Percentiles rank a stretch among this genome's conserved stretches.
Evolutionary conservation across 2,113 vertebrate species (phyloP).

Genomic region (Toxotes chatareus): DNA sequence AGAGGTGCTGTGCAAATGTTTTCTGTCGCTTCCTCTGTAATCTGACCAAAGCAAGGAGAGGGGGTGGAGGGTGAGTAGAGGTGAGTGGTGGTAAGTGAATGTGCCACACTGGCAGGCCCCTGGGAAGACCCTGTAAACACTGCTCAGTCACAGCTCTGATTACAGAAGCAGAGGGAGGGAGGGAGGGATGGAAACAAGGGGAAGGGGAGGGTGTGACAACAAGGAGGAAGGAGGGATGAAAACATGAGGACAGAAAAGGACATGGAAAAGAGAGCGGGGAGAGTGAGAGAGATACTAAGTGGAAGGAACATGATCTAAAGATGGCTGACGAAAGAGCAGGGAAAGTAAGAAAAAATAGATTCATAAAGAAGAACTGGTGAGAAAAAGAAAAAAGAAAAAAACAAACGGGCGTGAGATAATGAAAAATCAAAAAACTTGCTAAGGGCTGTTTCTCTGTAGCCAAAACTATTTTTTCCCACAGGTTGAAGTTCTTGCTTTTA

Average conservation of each 20-base stretch:
- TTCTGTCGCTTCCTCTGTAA: slow-evolving; percentile 57
- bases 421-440: slow-evolving; percentile 21
- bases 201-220: slow-evolving; percentile 30
- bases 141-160: slow-evolving; percentile 75
- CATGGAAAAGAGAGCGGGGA: slow-evolving; percentile 3
- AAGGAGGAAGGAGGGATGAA: slow-evolving; percentile 36
- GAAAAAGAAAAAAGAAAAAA: neutral
- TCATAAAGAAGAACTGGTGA: neutral
- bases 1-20: slow-evolving; percentile 15
- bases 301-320: slow-evolving; percentile 23
- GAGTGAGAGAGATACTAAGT: slow-evolving; percentile 20
- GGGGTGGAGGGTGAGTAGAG: slow-evolving; percentile 44
- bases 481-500: slow-evolving; percentile 12
- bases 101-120: slow-evolving; percentile 63
- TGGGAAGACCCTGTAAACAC: slow-evolving; percentile 72
- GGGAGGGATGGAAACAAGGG: slow-evolving; percentile 39
- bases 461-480: slow-evolving; percentile 9
- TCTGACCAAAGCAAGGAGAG: slow-evolving; percentile 51
- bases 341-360: slow-evolving; percentile 14
- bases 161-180: slow-evolving; percentile 43
- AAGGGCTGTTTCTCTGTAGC: slow-evolving; percentile 37
- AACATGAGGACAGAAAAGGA: slow-evolving; percentile 44
- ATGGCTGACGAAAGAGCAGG: slow-evolving; percentile 39
- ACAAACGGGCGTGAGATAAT: slow-evolving; percentile 7
- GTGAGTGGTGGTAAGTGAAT: slow-evolving; percentile 66